Base-by-base conservation (phyloP, 1,140 invertebrate species). In the Musca vetustissima region DNA sequence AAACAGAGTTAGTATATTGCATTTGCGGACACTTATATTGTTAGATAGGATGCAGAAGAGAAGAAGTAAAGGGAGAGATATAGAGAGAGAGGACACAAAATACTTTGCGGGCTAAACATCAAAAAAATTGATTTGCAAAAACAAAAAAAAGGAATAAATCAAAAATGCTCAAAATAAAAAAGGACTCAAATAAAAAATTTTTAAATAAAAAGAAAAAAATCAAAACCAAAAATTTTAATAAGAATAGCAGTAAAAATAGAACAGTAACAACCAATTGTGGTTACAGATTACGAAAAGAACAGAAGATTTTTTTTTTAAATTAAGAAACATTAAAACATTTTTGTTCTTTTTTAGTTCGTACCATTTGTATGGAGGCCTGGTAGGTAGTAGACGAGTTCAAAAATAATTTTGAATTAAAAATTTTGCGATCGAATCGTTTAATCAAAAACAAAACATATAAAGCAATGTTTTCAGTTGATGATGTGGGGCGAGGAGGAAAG, bases 291-390 rank as follows among this genome's bases (percentile, higher is more conserved):
- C n/a, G n/a, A 48, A 24, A 65, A 24, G 47, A 52, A 66, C n/a
- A 49, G 48, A 19, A 25, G n/a, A n/a, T n/a, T n/a, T n/a, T n/a
- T n/a, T n/a, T n/a, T n/a, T n/a, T 17, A 8, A 48, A 65, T 2
- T 47, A 66, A 32, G 22, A 66, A 7, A 61, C 57, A 61, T 36
- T 17, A 28, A 66, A 53, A 21, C 24, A 9, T 53, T 53, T 53
- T 53, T 53, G 4, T 24, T 9, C 19, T 61, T 61, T 22, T 59
- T 78, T 77, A 75, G 75, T 78, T 78, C 77, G 76, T 78, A 78
- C 77, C 77, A 78, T 78, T 78, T 78, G 77, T 78, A 78, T 78
- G 70, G 77, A 78, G 74, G 77, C 77, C 77, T 78, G 73, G 76
- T n/a, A n/a, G n/a, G n/a, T n/a, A 48, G 47, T 65, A 25, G 19